phyloP scores from a whole-genome alignment of 2,797 vertebrate species.

The Astyanax mexicanus region DNA sequence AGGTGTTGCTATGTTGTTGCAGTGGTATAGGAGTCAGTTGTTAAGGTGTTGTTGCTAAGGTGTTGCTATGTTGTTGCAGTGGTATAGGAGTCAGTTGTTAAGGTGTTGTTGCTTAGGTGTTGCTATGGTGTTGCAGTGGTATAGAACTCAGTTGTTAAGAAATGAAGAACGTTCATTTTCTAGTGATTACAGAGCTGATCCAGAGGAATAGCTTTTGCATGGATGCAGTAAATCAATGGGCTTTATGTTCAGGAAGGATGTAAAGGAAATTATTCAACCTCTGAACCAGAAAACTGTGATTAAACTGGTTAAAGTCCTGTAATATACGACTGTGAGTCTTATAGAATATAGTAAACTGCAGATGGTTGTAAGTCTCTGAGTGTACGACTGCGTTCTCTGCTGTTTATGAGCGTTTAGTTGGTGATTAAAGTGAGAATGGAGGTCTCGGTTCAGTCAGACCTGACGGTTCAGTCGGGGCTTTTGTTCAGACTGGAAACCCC shows the following conservation, averaged over 20 bases:
- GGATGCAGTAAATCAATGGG: neutral
- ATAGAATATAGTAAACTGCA: neutral
- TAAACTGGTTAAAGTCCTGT: constrained; percentile 7
- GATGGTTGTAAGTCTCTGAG: neutral
- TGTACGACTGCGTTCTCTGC: neutral
- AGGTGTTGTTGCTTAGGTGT: too few relatives aligned
- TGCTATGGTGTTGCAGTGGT: too few relatives aligned
- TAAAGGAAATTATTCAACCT: neutral
- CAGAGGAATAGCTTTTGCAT: neutral
- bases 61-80: too few relatives aligned
- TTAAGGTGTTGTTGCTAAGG: too few relatives aligned
- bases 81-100: too few relatives aligned
- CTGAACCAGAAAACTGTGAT: neutral
- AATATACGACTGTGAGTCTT: neutral
- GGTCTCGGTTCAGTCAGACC: neutral
- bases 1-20: too few relatives aligned
- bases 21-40: too few relatives aligned
- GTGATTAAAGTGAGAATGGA: constrained; percentile 3
- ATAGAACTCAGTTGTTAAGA: too few relatives aligned
- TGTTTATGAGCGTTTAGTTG: neutral
- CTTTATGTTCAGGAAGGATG: too few relatives aligned
- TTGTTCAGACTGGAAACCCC: constrained; percentile 44
- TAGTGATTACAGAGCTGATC: neutral
- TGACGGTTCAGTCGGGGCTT: neutral
- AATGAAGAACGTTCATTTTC: neutral